Base-by-base conservation (phyloP, 92 coral and sea anemone genomes). In the Phenganax subtilis region DNA sequence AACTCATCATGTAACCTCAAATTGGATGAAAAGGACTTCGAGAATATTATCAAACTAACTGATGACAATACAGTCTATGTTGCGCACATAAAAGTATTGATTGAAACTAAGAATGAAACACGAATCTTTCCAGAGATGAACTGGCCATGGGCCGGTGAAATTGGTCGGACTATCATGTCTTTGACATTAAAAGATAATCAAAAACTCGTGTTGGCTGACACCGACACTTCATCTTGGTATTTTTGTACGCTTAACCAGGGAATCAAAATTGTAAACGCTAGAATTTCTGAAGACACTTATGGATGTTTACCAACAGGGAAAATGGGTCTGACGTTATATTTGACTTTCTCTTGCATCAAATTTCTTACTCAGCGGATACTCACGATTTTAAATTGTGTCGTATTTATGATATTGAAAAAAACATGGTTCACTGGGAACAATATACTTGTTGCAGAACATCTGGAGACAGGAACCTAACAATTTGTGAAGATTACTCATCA, bases 131-230 rank as follows among this genome's bases (percentile, higher is more conserved):
- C 73, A 29, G 70, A 64, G 4, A 30, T 64, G 7, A 17, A n/a
- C 9, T 68, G 73, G 73, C n/a, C 53, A 1, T 68, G 73, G 73
- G 73, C 73, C 9, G 47, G 52, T 54, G 73, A 68, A 68, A 68
- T 68, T 28, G 73, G 73, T 68, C 73, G 73, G 9, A 68, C 73
- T 10, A 28, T 68, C 11, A 68, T 68, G 53, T 30, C 73, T 30
- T 44, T 61, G 67, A 61, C 16, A 61, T 17, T 8, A 2, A 17
- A 61, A 12, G 14, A 2, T 28, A 6, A n/a, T 57, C 15, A 57
- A 11, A 1, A 11, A n/a, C 1, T 57, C 17, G 12, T 0, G 15
- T 11, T 57, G 0, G 17, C 17, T 57, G 62, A 11, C 62, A 61
- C 28, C 11, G 2, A 11, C 6, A 61, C 6, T 6, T 61, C 67